Evolutionary conservation across 1,140 invertebrate species (phyloP), one percentile per base, ranked within the genome.

Genomic region (Papilio aristodemus): DNA sequence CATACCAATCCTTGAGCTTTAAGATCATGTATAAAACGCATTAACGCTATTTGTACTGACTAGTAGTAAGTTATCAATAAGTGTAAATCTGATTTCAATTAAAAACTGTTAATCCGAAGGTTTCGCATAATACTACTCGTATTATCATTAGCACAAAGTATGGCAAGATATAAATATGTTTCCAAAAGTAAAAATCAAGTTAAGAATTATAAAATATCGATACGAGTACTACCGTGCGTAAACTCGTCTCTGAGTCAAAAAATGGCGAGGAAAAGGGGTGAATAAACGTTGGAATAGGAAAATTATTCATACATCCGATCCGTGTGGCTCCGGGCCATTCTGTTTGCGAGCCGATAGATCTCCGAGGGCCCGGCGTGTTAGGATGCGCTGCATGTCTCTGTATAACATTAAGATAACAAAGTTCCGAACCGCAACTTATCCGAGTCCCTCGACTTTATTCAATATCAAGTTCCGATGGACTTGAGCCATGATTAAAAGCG

Each of bases 281-380:
- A 79, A 83, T 79, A 79, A 83, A 79, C 71, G 78, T 72, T 43
- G 81, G 74, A 76, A 85, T 80, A 80, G 79, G 79, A 82, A 81
- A 85, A 87, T 86, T 86, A 86, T 86, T 85, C 84, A 86, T 83
- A 86, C 78, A 80, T 71, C 78, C 75, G 80, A 81, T 78, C 79
- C 79, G 71, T 70, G 70, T 70, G 71, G 38, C 27, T 71, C 69
- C 70, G 67, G 75, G 71, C 73, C 73, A 17, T 62, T 38, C 36
- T n/a, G 9, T 22, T 17, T 39, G 59, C 14, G 32, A 37, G 32
- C 67, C 36, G 25, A 39, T 62, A 25, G 19, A 54, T n/a, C 14
- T 76, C 63, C 50, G 11, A 43, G 17, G 11, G 38, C 43, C 14
- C 7, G 13, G 6, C 6, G 43, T 17, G 9, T 62, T 38, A 10